Conservation (phyloP, 2,888 invertebrate species). For the Unio pictorum region DNA sequence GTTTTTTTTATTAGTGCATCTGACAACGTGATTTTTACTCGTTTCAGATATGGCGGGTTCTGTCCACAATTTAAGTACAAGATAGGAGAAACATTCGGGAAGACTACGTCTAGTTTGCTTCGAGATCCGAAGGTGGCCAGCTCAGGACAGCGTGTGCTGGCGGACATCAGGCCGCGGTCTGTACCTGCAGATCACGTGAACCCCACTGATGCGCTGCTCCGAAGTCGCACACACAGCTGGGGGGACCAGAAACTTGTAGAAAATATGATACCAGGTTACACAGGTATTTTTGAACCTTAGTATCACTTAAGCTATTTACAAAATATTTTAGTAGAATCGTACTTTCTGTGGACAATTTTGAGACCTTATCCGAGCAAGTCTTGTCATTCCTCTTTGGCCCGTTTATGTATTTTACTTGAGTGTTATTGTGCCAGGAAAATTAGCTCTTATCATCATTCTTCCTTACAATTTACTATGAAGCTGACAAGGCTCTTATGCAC, state of each 20-base stretch:
- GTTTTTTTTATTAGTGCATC: too few relatives aligned
- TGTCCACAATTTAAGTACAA: conserved; percentile 67
- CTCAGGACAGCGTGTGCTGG: conserved; percentile 57
- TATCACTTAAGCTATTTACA: not conserved
- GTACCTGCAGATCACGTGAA: conserved; percentile 17
- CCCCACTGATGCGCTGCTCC: conserved; percentile 31
- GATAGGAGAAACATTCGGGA: conserved; percentile 65
- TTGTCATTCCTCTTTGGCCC: not conserved
- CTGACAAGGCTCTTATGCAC: too few relatives aligned
- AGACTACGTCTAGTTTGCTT: conserved; percentile 54
- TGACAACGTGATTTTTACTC: too few relatives aligned
- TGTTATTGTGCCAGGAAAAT: too few relatives aligned
- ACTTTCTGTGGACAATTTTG: not conserved
- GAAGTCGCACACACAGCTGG: conserved; percentile 53
- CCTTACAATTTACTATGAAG: too few relatives aligned
- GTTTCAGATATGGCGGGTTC: conserved; percentile 62
- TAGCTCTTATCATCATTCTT: too few relatives aligned
- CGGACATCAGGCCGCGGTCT: conserved; percentile 41
- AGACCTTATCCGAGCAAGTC: not conserved
- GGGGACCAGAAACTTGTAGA: conserved; percentile 62
- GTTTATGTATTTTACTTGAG: too few relatives aligned
- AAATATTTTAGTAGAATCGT: not conserved
- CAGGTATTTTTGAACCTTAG: conserved; percentile 37
- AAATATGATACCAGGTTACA: conserved; percentile 64
- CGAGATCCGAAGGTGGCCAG: conserved; percentile 49